Conservation (phyloP, 2,888 invertebrate species). For the Drosophila fungiperda region DNA sequence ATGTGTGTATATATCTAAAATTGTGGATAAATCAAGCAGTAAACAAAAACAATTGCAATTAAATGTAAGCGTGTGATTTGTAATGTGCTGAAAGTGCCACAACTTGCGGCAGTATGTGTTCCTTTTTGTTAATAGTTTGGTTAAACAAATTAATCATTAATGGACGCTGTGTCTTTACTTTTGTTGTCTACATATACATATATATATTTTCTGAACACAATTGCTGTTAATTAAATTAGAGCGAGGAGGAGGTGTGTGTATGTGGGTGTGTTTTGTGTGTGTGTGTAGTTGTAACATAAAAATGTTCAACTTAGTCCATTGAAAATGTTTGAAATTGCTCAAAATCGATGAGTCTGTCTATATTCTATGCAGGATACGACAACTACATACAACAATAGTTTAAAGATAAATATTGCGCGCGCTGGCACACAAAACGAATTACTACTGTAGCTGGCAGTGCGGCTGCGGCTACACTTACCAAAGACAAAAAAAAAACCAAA, state of each 20-base stretch:
- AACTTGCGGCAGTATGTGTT: conserved; percentile 61
- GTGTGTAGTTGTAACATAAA: conserved; percentile 55
- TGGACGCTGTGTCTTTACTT: conserved; percentile 35
- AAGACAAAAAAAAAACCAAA: conserved; percentile 19
- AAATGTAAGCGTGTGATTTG: conserved; percentile 15
- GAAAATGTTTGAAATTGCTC: conserved; percentile 61
- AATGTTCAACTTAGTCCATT: conserved; percentile 76
- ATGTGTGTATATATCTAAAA: conserved; percentile 17
- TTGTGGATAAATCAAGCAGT: conserved; percentile 21
- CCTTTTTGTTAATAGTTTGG: conserved; percentile 14
- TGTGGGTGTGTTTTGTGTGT: neutral
- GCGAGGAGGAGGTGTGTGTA: conserved; percentile 1
- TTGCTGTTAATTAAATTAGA: conserved; percentile 45
- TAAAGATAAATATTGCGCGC: conserved; percentile 23
- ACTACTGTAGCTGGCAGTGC: conserved; percentile 52
- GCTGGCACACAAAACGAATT: conserved; percentile 46
- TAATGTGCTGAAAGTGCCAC: conserved; percentile 24
- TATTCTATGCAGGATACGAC: conserved; percentile 46
- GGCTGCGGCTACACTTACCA: conserved; percentile 37
- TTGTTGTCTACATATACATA: conserved; percentile 23
- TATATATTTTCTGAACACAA: conserved; percentile 59
- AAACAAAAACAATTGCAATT: conserved; percentile 16
- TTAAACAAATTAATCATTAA: conserved; percentile 29
- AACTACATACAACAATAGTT: conserved; percentile 48
- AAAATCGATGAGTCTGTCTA: conserved; percentile 55